Conservation (phyloP, 2,113 vertebrate genomes). For the Mixornis gularis region DNA sequence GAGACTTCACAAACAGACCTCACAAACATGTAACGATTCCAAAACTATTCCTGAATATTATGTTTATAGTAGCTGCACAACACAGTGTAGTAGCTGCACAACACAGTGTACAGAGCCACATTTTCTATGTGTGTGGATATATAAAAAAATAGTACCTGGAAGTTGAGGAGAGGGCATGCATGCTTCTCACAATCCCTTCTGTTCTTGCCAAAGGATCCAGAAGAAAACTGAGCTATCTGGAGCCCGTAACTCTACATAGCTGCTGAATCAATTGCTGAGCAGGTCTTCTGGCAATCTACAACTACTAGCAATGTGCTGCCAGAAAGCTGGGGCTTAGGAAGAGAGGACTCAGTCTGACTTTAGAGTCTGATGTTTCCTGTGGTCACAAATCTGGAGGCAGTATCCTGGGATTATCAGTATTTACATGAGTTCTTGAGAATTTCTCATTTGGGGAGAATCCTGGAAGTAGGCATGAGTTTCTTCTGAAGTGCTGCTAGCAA, state of each 20-base stretch:
- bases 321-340: background rate
- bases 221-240: background rate
- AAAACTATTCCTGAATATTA: background rate
- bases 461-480: background rate
- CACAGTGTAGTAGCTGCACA: background rate
- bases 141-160: background rate
- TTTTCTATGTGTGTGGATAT: background rate
- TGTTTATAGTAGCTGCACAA: background rate
- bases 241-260: background rate
- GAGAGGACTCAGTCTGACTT: background rate
- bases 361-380: background rate
- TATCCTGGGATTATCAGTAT: background rate
- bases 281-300: background rate
- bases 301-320: background rate
- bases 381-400: background rate
- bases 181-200: background rate
- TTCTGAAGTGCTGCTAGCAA: background rate
- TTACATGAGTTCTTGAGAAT: accelerated
- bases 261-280: background rate
- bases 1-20: background rate
- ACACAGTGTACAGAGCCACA: background rate
- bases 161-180: background rate
- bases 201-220: background rate
- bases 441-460: background rate
- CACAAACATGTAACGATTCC: background rate